Conservation (phyloP, 2,888 invertebrate species). For the Xiphydria camelus region DNA sequence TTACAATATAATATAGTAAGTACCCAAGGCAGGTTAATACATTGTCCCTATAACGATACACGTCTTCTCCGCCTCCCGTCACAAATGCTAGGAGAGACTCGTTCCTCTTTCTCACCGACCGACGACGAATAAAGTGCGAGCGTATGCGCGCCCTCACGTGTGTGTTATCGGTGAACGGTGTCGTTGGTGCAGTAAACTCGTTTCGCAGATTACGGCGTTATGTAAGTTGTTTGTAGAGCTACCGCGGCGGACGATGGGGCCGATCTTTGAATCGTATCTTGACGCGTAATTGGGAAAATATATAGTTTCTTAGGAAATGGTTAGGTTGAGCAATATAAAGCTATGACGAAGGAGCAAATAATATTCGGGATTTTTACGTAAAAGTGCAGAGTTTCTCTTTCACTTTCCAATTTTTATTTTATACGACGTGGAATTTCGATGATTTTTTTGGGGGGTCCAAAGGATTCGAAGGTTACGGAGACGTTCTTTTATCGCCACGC, state of each 20-base stretch:
- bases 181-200: conserved; percentile 30
- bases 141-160: not conserved
- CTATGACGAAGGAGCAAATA: conserved; percentile 4
- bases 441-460: no score
- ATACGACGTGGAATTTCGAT: no score
- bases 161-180: conserved; percentile 15
- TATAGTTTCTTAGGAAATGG: not conserved
- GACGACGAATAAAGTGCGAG: not conserved
- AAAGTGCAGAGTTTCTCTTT: no score
- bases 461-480: no score
- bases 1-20: no score
- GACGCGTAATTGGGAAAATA: conserved; percentile 1
- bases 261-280: not conserved
- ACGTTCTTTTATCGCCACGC: no score
- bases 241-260: conserved; percentile 6
- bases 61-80: no score
- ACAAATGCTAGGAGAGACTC: not conserved
- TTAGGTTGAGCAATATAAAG: not conserved
- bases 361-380: no score
- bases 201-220: conserved; percentile 37
- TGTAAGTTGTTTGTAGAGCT: conserved; percentile 46
- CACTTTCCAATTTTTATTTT: no score
- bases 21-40: no score
- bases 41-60: no score
- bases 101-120: not conserved